These are phyloP conservation scores for Acutogordius australiensis DNA, from an alignment of 2,888 invertebrate species.

Conservation along the genomic window DNA sequence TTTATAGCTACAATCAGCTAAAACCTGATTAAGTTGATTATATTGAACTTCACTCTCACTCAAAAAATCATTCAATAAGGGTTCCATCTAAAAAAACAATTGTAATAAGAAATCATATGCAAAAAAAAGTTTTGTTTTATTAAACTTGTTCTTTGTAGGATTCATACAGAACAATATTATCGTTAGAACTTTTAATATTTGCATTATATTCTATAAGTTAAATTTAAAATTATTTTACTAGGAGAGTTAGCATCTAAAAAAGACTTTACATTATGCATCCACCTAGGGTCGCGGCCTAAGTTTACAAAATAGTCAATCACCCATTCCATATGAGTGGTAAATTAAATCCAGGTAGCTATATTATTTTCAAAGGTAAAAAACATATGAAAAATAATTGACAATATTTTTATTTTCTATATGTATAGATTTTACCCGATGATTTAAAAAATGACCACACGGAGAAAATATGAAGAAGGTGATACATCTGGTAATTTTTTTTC, in stretches of 20 bases:
- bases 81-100: neutral
- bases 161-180: neutral
- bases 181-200: neutral
- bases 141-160: neutral
- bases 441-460: no score
- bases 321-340: no score
- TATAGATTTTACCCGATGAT: no score
- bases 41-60: neutral
- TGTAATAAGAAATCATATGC: neutral
- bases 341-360: no score
- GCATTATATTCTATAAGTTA: neutral
- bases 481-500: no score
- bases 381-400: no score
- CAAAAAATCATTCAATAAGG: neutral
- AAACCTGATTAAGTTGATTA: neutral
- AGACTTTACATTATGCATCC: neutral
- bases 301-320: neutral
- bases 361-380: no score
- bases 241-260: neutral
- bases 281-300: neutral
- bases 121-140: no score
- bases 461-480: no score
- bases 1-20: neutral
- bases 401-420: no score
- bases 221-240: neutral